A percentile compares a stretch with the other conserved stretches of the same genome.
Evolutionary conservation across 2,113 vertebrate species (phyloP).

Genomic region (Psettodes erumei): DNA sequence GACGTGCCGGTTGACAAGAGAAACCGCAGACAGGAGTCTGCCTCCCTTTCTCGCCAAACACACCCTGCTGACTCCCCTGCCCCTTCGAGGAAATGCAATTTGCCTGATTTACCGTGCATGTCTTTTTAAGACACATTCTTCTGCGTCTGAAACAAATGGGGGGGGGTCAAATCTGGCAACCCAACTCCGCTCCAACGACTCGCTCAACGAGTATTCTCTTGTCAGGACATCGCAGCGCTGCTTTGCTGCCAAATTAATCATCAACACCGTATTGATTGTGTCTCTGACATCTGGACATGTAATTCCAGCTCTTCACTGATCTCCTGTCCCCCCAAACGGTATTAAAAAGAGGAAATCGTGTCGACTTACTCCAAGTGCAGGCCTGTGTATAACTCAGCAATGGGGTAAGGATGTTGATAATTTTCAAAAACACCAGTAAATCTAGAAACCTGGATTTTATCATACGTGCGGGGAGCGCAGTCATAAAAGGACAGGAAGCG

Average conservation of each 20-base stretch:
- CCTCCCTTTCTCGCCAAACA: constrained; percentile 31
- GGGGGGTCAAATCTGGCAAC: constrained; percentile 41
- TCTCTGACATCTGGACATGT: constrained; percentile 33
- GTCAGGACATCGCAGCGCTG: constrained; percentile 22
- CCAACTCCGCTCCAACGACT: constrained; percentile 13
- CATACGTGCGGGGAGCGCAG: constrained; percentile 1
- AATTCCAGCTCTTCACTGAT: constrained; percentile 53
- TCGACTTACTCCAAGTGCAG: not conserved
- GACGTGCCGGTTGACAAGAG: too few species aligned
- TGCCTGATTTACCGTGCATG: constrained; percentile 56
- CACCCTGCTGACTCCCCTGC: constrained; percentile 50
- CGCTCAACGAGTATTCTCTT: not conserved
- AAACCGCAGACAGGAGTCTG: constrained; percentile 18
- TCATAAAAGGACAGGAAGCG: constrained; percentile 32
- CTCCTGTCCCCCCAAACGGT: not conserved
- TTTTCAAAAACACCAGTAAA: constrained; percentile 19
- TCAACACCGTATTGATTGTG: constrained; percentile 34
- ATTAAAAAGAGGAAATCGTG: not conserved
- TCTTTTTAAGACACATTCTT: constrained; percentile 42
- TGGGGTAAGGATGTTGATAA: not conserved
- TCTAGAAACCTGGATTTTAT: constrained; percentile 20
- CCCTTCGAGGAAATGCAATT: constrained; percentile 61
- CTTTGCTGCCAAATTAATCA: constrained; percentile 36
- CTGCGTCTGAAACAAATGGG: constrained; percentile 5
- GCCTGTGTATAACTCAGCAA: not conserved